Base-by-base conservation (phyloP, 2,113 vertebrate species). In the Pangasianodon hypophthalmus region DNA sequence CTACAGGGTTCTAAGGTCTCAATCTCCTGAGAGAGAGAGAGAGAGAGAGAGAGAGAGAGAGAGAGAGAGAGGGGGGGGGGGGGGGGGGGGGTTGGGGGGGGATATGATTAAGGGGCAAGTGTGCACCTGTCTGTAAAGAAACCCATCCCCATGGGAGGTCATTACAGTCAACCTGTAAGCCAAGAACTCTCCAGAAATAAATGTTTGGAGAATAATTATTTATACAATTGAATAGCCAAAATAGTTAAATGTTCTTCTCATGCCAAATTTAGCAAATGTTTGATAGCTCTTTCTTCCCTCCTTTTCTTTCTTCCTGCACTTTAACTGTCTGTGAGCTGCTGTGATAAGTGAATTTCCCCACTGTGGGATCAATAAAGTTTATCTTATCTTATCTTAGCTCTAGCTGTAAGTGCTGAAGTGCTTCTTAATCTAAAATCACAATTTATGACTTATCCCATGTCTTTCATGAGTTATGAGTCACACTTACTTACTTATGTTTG, bases 1-100 rank as follows among this genome's bases (percentile, higher is more conserved):
- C 98, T 99, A 96, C 98, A 99, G 9, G 98, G 98, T 95, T 99
- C 98, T 46, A 98, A 96, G 16, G 98, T 99, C 94, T 99, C 98
- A 1, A 99, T 99, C 94, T 99, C 98, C 98, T 99, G 94, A 50
- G 82, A 85, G 90, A 85, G 46, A 6, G 2, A 87, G 77, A 32
- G n/a, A 79, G 1, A 46, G 46, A 6, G 5, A 86, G 79, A 29
- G n/a, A 81, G 1, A 32, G 94, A 46, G 84, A 84, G 90, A 77
- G 46, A 6, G 9, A 83, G 32, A 77, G 1, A 26, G 94, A 48
- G 84, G 83, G 90, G 80, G 46, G 4, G 4, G 81, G 71, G 4
- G 44, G 4, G 44, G 4, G 44, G 4, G 4, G 81, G 71, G 6
- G 46, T n/a, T n/a, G 4, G 4, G 81, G 71, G 6, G 46, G 6